These are phyloP conservation scores for Plecturocebus donacophilus DNA, from an alignment of 2,113 vertebrate genomes.

Conservation along the genomic window DNA sequence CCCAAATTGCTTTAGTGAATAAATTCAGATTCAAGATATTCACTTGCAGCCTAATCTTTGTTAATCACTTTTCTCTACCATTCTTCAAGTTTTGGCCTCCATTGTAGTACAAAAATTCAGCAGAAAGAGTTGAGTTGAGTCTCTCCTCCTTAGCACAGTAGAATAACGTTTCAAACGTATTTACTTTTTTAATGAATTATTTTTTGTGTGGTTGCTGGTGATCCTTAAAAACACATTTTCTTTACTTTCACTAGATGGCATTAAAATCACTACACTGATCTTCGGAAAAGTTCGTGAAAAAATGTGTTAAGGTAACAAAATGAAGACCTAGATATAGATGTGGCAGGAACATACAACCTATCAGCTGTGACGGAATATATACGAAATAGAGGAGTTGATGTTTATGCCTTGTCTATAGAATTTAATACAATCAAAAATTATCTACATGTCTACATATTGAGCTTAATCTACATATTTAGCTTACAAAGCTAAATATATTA, in stretches of 20 bases:
- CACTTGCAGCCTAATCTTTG: background rate
- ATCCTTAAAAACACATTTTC: background rate
- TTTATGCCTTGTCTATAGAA: background rate
- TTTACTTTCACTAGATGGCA: constrained; percentile 2
- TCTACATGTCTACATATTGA: background rate
- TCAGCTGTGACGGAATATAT: background rate
- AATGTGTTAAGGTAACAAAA: background rate
- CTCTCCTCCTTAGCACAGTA: background rate
- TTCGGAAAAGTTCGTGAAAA: background rate
- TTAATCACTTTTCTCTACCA: background rate
- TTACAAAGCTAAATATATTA: background rate
- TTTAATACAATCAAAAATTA: background rate
- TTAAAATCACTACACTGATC: background rate
- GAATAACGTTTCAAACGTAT: background rate
- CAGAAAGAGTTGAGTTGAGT: background rate
- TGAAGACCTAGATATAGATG: background rate
- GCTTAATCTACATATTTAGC: no score
- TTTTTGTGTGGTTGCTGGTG: background rate
- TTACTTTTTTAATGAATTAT: background rate
- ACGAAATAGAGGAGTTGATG: background rate
- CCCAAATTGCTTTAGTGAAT: background rate
- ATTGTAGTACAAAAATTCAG: background rate
- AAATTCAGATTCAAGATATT: background rate
- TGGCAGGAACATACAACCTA: rapidly evolving
- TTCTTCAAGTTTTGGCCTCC: background rate